These are phyloP conservation scores for Lytechinus pictus DNA, from an alignment of 35 echinoderm and acorn worm species.

Conservation along the genomic window DNA sequence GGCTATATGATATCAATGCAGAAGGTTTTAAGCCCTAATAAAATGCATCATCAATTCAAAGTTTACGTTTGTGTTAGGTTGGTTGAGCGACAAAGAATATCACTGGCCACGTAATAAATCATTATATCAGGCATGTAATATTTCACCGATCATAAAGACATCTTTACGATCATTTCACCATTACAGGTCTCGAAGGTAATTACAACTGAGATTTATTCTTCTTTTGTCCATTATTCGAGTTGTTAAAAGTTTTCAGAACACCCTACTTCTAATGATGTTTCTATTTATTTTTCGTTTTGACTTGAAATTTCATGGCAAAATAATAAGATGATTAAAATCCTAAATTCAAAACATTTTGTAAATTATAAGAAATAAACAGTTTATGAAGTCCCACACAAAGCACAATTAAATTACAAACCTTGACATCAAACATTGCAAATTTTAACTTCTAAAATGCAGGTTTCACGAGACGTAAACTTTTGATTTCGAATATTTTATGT, in stretches of 20 bases:
- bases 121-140: neutral
- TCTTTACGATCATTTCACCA: neutral
- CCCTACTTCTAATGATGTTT: too few relatives aligned
- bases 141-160: neutral
- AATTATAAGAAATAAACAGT: neutral
- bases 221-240: neutral
- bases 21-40: neutral
- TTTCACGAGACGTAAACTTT: too few relatives aligned
- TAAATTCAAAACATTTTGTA: neutral
- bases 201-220: neutral
- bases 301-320: neutral
- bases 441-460: too few relatives aligned
- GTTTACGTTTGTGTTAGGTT: neutral
- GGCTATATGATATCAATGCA: neutral
- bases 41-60: constrained; percentile 13
- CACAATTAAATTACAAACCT: neutral
- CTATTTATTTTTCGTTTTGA: neutral
- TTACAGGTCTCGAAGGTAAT: neutral
- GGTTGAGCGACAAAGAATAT: neutral
- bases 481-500: too few relatives aligned
- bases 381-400: neutral
- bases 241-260: neutral
- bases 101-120: neutral
- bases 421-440: too few relatives aligned
- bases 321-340: neutral